Evolutionary conservation across 2,797 vertebrate genomes (phyloP).

Genomic region (Pempheris klunzingeri): DNA sequence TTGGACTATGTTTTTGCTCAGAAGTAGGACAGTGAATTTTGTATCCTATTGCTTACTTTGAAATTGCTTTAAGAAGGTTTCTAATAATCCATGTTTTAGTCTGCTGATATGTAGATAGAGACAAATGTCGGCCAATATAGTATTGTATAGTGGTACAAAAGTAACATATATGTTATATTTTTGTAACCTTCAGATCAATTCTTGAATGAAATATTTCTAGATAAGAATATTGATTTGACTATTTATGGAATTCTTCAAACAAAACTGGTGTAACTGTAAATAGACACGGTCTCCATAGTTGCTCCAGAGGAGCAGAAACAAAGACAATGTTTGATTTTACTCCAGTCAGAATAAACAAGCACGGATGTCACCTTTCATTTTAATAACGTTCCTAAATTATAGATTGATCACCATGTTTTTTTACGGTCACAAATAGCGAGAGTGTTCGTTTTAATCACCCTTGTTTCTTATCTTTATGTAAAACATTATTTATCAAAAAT

Average conservation of each 20-base stretch:
- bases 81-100: not conserved
- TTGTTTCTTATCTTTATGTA: conserved; percentile 14
- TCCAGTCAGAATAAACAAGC: not conserved
- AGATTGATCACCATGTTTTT: conserved; percentile 7
- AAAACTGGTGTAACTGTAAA: conserved; percentile 1
- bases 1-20: no score
- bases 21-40: no score
- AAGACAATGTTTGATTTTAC: conserved; percentile 3
- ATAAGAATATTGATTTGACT: not conserved
- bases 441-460: conserved; percentile 4
- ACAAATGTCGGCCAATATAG: not conserved
- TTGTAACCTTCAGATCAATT: not conserved
- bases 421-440: conserved; percentile 4
- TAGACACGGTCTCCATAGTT: not conserved
- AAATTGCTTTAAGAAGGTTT: no score
- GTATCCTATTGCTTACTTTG: no score
- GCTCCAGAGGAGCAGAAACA: conserved; percentile 9
- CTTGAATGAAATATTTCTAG: not conserved
- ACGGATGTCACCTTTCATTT: conserved; percentile 8
- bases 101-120: not conserved
- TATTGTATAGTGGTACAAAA: not conserved
- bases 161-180: not conserved
- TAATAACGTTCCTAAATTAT: conserved; percentile 7
- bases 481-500: conserved; percentile 37
- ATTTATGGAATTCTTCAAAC: not conserved